Evolutionary conservation across 1,140 invertebrate genomes (phyloP), one percentile per base, ranked within the genome.

Genomic region (Scaptomyza hsui): DNA sequence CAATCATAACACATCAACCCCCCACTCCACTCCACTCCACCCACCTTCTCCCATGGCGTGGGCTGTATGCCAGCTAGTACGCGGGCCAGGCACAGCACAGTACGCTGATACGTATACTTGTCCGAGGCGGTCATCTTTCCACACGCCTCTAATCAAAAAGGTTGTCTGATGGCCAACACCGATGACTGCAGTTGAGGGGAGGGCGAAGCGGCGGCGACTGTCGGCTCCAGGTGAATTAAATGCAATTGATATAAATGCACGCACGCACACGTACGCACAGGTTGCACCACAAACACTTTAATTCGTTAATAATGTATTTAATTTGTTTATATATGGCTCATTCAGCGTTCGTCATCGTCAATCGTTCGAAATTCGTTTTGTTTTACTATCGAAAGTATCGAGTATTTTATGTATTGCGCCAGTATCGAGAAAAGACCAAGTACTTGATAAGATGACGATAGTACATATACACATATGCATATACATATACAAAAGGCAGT

Each of bases 1-100:
- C 35, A 52, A 39, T n/a, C 13, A 7, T 26, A 24, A 61, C 37
- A 51, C n/a, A 19, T 21, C 10, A 10, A 19, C 32, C 32, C 19
- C 21, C 3, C 9, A 35, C n/a, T 6, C 2, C 26, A 37, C 24
- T 48, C 26, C 4, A 10, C 15, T 3, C 6, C 18, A 74, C 75
- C 90, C 92, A 97, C 96, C 94, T 98, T 98, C 91, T 97, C 96
- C 96, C 96, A 97, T 92, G 97, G 96, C 74, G 96, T 95, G 59
- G 96, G 95, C 89, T 96, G 94, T 44, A 98, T 95, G 61, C 94
- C 94, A 15, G 96, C 96, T 68, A 98, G 92, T 73, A 96, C 97
- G 90, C 97, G 94, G 1, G 97, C 97, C 81, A 98, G 94, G 92
- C 97, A 96, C 90, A 97, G 95, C 35, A 98, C 95, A 15, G 96